Evolutionary conservation across 2,888 invertebrate species (phyloP).

Genomic region (Callinectes sapidus): DNA sequence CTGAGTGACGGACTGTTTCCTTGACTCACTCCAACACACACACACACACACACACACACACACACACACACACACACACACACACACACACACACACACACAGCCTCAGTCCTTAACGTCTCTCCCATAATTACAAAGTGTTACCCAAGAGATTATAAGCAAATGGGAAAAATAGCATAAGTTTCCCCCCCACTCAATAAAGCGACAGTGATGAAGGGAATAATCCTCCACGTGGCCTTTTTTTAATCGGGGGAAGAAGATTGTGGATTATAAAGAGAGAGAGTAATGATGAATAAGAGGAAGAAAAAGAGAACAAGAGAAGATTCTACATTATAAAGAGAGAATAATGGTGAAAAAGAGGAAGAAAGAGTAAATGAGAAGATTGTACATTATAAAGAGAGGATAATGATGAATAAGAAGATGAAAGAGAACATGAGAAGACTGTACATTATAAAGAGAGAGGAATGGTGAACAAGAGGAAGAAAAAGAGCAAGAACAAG

Average conservation of each 20-base stretch:
- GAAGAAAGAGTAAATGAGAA: no score
- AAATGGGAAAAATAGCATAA: neutral
- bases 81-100: neutral
- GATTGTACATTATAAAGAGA: no score
- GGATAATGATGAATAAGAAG: neutral
- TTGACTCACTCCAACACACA: conserved; percentile 3
- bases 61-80: conserved; percentile 31
- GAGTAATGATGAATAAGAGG: neutral
- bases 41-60: conserved; percentile 40
- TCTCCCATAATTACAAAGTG: neutral
- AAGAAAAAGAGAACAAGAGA: no score
- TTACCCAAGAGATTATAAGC: neutral
- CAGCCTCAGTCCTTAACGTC: neutral
- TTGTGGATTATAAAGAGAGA: neutral
- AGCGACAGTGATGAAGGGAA: neutral
- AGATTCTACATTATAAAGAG: neutral
- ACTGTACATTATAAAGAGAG: no score
- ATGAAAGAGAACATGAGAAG: no score
- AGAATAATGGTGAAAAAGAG: no score
- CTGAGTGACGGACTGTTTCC: neutral
- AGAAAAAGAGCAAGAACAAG: no score
- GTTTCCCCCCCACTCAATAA: neutral
- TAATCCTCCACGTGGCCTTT: neutral
- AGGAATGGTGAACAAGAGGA: no score
- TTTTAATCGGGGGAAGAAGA: neutral